A percentile compares a stretch with the other conserved stretches of the same genome.
Conservation (phyloP, 2,113 vertebrate genomes). For the Axis porcinus region DNA sequence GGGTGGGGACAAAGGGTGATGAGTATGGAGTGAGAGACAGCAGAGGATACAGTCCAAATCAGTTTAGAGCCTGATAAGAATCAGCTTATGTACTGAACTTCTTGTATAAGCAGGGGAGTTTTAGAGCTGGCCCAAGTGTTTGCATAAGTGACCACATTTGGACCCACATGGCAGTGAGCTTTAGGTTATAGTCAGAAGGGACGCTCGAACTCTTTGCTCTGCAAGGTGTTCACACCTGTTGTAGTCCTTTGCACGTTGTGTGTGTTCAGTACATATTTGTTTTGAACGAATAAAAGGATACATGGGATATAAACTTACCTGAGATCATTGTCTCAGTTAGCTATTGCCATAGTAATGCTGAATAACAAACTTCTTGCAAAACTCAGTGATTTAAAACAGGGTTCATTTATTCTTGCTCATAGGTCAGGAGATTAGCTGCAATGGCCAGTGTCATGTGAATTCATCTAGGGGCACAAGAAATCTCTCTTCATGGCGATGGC, state of each 20-base stretch:
- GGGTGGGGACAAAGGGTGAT: too few species aligned
- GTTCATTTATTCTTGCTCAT: not conserved
- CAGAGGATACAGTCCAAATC: not conserved
- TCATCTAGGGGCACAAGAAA: not conserved
- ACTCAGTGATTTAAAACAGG: not conserved
- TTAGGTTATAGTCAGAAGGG: not conserved
- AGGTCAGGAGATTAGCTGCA: not conserved
- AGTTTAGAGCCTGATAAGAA: not conserved
- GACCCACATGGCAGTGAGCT: not conserved
- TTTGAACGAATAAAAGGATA: not conserved
- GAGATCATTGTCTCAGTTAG: not conserved
- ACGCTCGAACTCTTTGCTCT: not conserved
- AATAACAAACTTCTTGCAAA: not conserved
- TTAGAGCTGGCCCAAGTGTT: not conserved
- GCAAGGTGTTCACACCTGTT: not conserved
- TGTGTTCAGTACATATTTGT: not conserved
- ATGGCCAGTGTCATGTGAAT: not conserved
- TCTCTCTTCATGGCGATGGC: not conserved
- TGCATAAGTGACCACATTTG: not conserved
- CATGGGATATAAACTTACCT: not conserved
- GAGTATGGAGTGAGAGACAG: not conserved
- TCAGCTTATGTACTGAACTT: not conserved
- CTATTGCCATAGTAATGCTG: not conserved
- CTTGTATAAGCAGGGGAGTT: not conserved
- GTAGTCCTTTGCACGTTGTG: not conserved